Evolutionary conservation across 2,797 vertebrate species (phyloP).

Genomic region (Graptemys geographica): DNA sequence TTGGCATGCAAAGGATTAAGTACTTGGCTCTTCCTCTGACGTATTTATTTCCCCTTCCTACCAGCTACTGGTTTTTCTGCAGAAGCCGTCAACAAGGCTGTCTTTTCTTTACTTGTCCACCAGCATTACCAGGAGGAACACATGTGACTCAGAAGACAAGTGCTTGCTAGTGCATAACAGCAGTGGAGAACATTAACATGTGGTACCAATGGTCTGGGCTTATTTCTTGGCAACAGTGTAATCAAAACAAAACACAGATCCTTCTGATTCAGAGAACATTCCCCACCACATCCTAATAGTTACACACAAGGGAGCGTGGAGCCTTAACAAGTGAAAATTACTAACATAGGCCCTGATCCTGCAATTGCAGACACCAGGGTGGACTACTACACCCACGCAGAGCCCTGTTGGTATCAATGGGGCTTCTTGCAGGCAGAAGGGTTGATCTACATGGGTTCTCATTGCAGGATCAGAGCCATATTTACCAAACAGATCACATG

Average conservation of each 20-base stretch:
- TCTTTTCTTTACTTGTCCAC: neutral
- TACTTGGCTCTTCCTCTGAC: neutral
- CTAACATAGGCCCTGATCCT: too few relatives aligned
- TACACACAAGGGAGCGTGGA: accelerated
- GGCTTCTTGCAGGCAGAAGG: neutral
- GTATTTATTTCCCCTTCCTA: neutral
- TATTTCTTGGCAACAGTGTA: neutral
- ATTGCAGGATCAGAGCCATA: accelerated
- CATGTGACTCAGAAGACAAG: neutral
- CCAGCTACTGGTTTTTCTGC: neutral
- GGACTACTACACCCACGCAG: neutral
- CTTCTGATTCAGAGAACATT: neutral
- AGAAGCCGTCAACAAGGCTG: neutral
- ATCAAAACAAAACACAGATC: too few relatives aligned
- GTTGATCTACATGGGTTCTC: neutral
- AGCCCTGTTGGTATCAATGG: neutral
- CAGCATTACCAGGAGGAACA: neutral
- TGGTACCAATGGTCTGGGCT: neutral
- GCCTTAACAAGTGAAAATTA: too few relatives aligned
- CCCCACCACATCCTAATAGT: neutral
- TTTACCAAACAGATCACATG: neutral
- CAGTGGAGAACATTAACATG: neutral
- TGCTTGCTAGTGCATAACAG: neutral
- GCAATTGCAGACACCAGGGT: neutral
- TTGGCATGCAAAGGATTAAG: neutral